A percentile compares a stretch with the other conserved stretches of the same genome.
These are phyloP conservation scores for Dreissena polymorpha DNA, from an alignment of 1,140 invertebrate species.

Conservation along the genomic window DNA sequence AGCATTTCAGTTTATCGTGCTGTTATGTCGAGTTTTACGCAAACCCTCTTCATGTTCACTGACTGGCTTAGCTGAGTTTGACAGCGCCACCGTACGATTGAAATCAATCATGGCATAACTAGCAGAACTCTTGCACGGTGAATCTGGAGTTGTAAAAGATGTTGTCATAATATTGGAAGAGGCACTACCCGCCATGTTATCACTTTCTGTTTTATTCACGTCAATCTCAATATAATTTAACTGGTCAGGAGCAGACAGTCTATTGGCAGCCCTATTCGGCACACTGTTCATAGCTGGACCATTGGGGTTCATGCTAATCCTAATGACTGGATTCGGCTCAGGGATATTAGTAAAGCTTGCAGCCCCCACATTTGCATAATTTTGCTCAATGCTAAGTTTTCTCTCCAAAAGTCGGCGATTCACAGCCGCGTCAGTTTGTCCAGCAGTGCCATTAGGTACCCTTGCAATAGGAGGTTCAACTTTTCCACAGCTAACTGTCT, in stretches of 20 bases:
- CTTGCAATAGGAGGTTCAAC: not conserved
- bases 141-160: slow-evolving; percentile 79
- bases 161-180: slow-evolving; percentile 55
- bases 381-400: slow-evolving; percentile 52
- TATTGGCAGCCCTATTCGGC: slow-evolving; percentile 10
- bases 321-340: slow-evolving; percentile 14
- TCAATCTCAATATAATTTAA: slow-evolving; percentile 90
- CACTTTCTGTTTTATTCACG: slow-evolving; percentile 82
- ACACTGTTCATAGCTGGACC: slow-evolving; percentile 16
- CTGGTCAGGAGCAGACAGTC: slow-evolving; percentile 61
- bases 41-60: slow-evolving; percentile 74
- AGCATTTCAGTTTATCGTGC: slow-evolving; percentile 70
- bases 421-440: slow-evolving; percentile 9
- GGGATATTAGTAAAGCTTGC: slow-evolving; percentile 16
- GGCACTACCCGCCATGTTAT: slow-evolving; percentile 42
- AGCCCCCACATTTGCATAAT: slow-evolving; percentile 66
- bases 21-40: slow-evolving; percentile 80
- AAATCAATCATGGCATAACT: slow-evolving; percentile 97
- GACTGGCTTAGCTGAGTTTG: slow-evolving; percentile 74
- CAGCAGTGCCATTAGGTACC: slow-evolving; percentile 12
- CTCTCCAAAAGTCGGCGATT: slow-evolving; percentile 11
- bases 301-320: slow-evolving; percentile 15
- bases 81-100: slow-evolving; percentile 92
- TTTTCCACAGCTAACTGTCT: slow-evolving; percentile 14
- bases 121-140: slow-evolving; percentile 74